These are phyloP conservation scores for Sphaerophoria taeniata DNA, from an alignment of 2,888 invertebrate genomes.

Conservation along the genomic window DNA sequence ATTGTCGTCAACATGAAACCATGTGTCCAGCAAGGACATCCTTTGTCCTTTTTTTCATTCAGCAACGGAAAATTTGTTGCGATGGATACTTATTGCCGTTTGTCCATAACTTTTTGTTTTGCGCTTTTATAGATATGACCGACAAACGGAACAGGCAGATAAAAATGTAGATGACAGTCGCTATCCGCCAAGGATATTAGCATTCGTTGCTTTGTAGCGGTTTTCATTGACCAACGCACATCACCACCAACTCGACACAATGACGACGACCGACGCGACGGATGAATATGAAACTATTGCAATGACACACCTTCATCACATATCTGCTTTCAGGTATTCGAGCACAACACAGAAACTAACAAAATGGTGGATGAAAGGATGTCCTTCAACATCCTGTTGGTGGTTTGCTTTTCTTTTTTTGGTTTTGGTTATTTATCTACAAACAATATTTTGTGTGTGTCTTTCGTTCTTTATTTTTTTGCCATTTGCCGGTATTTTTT, in stretches of 20 bases:
- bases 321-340: neutral
- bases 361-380: constrained; percentile 15
- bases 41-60: neutral
- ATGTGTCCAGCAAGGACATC: constrained; percentile 16
- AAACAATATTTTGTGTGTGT: constrained; percentile 1
- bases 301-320: constrained; percentile 29
- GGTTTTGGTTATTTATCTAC: neutral
- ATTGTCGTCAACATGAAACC: constrained; percentile 5
- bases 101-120: constrained; percentile 31
- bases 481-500: constrained; percentile 29
- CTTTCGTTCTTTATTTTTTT: neutral
- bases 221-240: constrained; percentile 33
- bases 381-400: constrained; percentile 51
- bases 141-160: too few relatives aligned
- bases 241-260: too few relatives aligned
- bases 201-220: constrained; percentile 61
- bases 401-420: constrained; percentile 29
- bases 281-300: neutral
- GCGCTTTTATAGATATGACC: neutral
- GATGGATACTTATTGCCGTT: constrained; percentile 5
- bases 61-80: neutral
- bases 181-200: constrained; percentile 51
- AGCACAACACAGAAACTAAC: neutral
- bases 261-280: neutral
- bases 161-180: constrained; percentile 1